Percentiles rank a stretch among this genome's conserved stretches.
phyloP scores from a whole-genome alignment of 2,113 vertebrate genomes.

The Channa argus region DNA sequence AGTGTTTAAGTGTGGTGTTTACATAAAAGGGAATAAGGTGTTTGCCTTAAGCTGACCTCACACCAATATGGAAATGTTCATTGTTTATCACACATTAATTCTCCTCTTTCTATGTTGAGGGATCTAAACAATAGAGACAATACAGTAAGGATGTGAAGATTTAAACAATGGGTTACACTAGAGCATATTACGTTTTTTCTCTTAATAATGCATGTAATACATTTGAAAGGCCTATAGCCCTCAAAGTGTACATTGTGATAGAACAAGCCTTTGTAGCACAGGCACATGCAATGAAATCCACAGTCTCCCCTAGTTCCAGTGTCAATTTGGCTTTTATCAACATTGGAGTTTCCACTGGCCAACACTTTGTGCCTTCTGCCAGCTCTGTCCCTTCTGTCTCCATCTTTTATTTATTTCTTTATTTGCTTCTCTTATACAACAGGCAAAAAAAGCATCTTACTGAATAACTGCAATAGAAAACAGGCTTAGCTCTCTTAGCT shows the following conservation, averaged over 20 bases:
- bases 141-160: no score
- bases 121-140: no score
- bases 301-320: slow-evolving; percentile 19
- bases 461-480: slow-evolving; percentile 4
- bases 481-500: background rate
- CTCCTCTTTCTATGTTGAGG: no score
- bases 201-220: background rate
- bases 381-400: slow-evolving; percentile 9
- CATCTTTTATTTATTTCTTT: slow-evolving; percentile 25
- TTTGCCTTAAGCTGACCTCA: slow-evolving; percentile 30
- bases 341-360: slow-evolving; percentile 27
- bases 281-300: slow-evolving; percentile 33
- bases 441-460: slow-evolving; percentile 8
- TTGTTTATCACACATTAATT: slow-evolving; percentile 10
- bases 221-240: background rate
- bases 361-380: slow-evolving; percentile 40
- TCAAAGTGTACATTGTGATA: background rate
- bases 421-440: slow-evolving; percentile 6
- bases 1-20: slow-evolving; percentile 76
- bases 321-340: slow-evolving; percentile 32
- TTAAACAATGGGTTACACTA: no score
- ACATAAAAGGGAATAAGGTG: slow-evolving; percentile 64
- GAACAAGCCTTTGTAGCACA: slow-evolving; percentile 5
- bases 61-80: background rate
- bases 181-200: no score